Evolutionary conservation across 2,888 invertebrate genomes (phyloP), one percentile per base, ranked within the genome.

Genomic region (Norana najaformis): DNA sequence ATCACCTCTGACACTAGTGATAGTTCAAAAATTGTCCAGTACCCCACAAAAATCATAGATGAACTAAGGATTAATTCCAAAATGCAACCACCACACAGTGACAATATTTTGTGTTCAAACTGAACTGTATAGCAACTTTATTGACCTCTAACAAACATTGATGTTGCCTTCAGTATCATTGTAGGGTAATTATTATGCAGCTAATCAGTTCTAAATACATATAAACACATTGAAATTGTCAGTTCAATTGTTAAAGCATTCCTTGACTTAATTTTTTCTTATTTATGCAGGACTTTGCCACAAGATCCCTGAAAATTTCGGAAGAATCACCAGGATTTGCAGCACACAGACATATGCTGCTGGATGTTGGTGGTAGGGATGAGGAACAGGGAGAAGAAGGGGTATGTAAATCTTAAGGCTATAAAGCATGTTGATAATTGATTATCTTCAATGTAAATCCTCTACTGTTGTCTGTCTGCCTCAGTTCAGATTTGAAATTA

Each of bases 221-320:
- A n/a, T n/a, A 47, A 47, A 47, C 18, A 14, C 47, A 47, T 47
- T 47, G 47, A 47, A 18, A 18, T 3, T 47, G 47, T 38, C n/a
- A n/a, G 38, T 34, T 34, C 53, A 37, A 36, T 37, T 38, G 13
- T n/a, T 14, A 34, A 35, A 38, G n/a, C 18, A 88, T 90, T 35
- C 1, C 83, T 36, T 83, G 35, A 3, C 34, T 34, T 83, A 36
- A 35, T 83, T 35, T 23, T 36, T 83, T 34, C 53, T 30, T 53
- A n/a, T 30, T 53, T 18, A 20, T 83, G 36, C 88, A 91, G 92
- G 92, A 92, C 88, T 92, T 92, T 90, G 91, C 92, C 30, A 92
- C 92, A 20, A 89, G 92, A 20, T 92, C 92, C 35, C 90, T 90
- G 89, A 90, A 83, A 30, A 90, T 93, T 69, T 90, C 93, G 37